These are phyloP conservation scores for Margaritifera margaritifera DNA, from an alignment of 2,888 invertebrate species.

Conservation along the genomic window DNA sequence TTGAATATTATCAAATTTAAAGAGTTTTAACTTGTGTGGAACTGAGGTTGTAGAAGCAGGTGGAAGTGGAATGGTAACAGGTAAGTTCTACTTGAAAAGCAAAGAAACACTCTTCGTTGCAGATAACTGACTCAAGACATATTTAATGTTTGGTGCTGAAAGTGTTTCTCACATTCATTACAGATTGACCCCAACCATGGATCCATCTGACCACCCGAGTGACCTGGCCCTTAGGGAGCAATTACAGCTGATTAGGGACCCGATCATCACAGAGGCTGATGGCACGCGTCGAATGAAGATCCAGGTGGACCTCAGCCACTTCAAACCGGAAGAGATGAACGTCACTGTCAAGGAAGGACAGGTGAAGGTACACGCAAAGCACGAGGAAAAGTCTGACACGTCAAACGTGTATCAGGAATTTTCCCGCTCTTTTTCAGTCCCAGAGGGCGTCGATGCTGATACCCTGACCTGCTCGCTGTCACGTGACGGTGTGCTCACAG, in stretches of 20 bases:
- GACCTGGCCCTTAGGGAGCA: constrained; percentile 4
- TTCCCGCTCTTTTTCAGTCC: constrained; percentile 94
- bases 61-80: no score
- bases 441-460: constrained; percentile 68
- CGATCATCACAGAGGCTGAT: constrained; percentile 16
- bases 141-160: no score
- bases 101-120: no score
- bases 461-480: no score
- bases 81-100: no score
- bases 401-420: constrained; percentile 98
- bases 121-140: no score
- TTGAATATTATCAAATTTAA: no score
- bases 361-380: constrained; percentile 92
- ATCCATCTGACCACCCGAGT: constrained; percentile 5
- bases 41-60: no score
- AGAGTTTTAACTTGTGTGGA: no score
- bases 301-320: constrained; percentile 91
- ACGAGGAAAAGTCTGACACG: constrained; percentile 97
- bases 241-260: constrained; percentile 14
- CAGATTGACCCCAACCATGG: constrained; percentile 9
- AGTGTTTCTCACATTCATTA: neutral
- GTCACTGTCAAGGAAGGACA: constrained; percentile 99
- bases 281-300: constrained; percentile 19
- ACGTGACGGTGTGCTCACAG: no score
- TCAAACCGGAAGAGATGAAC: constrained; percentile 94